Percentiles rank a stretch among this genome's conserved stretches.
Conservation (phyloP, 1,140 invertebrate species). For the Hydropsyche tenuis region DNA sequence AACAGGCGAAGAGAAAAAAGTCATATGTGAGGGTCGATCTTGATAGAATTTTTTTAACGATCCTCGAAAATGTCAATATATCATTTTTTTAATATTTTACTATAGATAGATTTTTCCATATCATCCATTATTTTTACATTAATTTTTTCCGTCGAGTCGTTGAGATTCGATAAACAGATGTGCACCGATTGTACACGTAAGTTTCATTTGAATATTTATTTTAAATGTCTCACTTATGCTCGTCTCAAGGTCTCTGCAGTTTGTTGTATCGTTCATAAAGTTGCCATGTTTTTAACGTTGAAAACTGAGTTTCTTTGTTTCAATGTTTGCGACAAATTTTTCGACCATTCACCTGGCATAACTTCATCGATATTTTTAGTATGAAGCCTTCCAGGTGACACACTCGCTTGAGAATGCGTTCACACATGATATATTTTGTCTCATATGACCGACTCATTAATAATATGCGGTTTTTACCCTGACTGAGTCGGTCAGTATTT, state of each 20-base stretch:
- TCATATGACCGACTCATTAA: not conserved
- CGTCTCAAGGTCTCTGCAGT: too few relatives aligned
- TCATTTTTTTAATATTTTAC: too few relatives aligned
- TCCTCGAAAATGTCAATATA: not conserved
- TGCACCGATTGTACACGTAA: too few relatives aligned
- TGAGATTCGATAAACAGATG: too few relatives aligned
- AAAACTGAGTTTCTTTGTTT: not conserved
- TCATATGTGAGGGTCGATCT: not conserved
- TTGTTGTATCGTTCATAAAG: too few relatives aligned
- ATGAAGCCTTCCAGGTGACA: constrained; percentile 6
- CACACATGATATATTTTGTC: not conserved
- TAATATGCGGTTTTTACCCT: not conserved
- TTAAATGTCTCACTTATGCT: too few relatives aligned
- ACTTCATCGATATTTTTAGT: constrained; percentile 17
- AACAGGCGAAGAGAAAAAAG: not conserved
- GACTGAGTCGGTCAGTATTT: not conserved
- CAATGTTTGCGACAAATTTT: not conserved
- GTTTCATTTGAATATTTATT: too few relatives aligned
- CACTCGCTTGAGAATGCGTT: constrained; percentile 1
- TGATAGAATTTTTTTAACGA: not conserved
- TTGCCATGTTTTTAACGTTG: too few relatives aligned
- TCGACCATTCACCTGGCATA: not conserved
- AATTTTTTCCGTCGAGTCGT: too few relatives aligned
- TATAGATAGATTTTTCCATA: too few relatives aligned
- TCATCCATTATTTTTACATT: too few relatives aligned